These are phyloP conservation scores for Tachina fera DNA, from an alignment of 2,888 invertebrate genomes.

Conservation along the genomic window DNA sequence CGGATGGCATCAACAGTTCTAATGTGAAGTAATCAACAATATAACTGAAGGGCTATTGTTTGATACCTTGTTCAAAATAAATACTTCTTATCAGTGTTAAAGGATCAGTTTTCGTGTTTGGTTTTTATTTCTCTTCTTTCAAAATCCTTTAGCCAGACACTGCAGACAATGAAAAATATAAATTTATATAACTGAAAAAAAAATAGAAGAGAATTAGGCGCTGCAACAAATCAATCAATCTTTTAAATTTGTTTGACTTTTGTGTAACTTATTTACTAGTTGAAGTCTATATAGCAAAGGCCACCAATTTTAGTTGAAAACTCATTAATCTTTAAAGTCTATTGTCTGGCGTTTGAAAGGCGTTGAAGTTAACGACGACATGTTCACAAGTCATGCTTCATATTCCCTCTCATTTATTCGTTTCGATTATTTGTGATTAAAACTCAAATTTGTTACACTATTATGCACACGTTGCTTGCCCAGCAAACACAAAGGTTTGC, in stretches of 20 bases:
- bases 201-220: conserved; percentile 49
- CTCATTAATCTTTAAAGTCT: conserved; percentile 43
- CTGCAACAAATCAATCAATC: conserved; percentile 70
- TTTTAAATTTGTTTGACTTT: conserved; percentile 49
- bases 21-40: conserved; percentile 21
- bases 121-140: background rate
- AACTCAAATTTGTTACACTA: conserved; percentile 31
- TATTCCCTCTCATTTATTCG: background rate
- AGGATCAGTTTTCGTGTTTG: conserved; percentile 40
- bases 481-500: background rate
- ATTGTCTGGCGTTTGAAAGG: conserved; percentile 55
- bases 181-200: background rate
- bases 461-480: conserved; percentile 4
- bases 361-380: conserved; percentile 69
- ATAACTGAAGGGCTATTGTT: background rate
- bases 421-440: no score
- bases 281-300: background rate
- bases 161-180: background rate
- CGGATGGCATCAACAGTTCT: conserved; percentile 18
- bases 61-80: conserved; percentile 16
- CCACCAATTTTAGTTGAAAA: conserved; percentile 56
- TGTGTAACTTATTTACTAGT: conserved; percentile 3
- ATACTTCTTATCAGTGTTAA: conserved; percentile 54
- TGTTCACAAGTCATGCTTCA: conserved; percentile 58
- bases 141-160: conserved; percentile 46